These are phyloP conservation scores for Procambarus virginalis DNA, from an alignment of 1,140 invertebrate species.

Conservation along the genomic window DNA sequence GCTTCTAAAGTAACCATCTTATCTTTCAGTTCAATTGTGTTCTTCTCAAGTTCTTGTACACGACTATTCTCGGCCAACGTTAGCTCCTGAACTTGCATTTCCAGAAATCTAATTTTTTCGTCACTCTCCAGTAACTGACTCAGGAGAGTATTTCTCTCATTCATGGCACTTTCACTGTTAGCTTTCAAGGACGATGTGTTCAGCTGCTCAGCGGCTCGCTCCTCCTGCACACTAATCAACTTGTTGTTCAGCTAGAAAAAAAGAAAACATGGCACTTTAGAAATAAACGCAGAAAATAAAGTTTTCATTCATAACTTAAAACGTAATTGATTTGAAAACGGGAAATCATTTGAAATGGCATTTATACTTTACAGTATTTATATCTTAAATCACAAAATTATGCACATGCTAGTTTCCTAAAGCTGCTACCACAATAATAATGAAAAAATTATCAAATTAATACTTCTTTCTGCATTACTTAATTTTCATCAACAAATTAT, in stretches of 20 bases:
- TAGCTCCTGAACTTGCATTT: background rate
- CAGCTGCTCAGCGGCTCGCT: constrained; percentile 27
- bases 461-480: no score
- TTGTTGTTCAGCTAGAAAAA: constrained; percentile 19
- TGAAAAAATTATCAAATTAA: no score
- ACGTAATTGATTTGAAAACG: no score
- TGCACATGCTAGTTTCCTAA: no score
- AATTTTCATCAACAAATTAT: no score
- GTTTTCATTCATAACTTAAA: background rate
- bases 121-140: constrained; percentile 19
- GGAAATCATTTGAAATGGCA: no score
- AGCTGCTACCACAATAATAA: no score
- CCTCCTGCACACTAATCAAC: constrained; percentile 14
- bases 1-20: background rate
- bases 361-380: no score
- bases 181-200: constrained; percentile 5
- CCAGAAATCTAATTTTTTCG: background rate
- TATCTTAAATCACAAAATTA: no score
- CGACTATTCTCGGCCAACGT: background rate
- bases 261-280: background rate
- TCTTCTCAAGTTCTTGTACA: background rate
- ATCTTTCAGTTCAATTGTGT: background rate
- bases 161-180: background rate
- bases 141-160: constrained; percentile 14
- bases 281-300: background rate